A percentile compares a stretch with the other conserved stretches of the same genome.
Evolutionary conservation across 1,140 invertebrate genomes (phyloP).

Genomic region (Steinernema khuongi): DNA sequence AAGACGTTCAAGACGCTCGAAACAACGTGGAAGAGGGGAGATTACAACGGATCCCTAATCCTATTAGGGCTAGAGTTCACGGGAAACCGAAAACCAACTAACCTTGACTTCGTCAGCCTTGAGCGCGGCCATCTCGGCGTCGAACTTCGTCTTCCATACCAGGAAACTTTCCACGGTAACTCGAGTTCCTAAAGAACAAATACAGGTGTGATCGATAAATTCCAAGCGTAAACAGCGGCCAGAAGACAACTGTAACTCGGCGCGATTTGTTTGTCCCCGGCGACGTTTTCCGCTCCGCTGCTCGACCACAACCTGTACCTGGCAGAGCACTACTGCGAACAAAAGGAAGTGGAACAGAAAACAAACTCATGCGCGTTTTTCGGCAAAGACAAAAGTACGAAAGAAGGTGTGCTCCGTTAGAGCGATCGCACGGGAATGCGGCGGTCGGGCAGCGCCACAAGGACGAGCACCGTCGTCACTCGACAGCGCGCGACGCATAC

Average conservation of each 20-base stretch:
- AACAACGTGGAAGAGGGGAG: background rate
- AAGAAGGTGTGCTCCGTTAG: slow-evolving; percentile 8
- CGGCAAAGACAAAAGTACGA: background rate
- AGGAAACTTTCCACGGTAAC: slow-evolving; percentile 93
- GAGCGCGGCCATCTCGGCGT: slow-evolving; percentile 76
- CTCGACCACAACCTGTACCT: background rate
- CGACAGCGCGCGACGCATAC: slow-evolving; percentile 1
- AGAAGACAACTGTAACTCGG: background rate
- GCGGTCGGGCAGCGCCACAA: background rate
- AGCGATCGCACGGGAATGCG: background rate
- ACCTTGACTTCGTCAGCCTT: slow-evolving; percentile 60
- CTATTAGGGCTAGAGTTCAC: slow-evolving; percentile 11
- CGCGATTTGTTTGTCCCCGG: background rate
- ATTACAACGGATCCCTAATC: slow-evolving; percentile 7
- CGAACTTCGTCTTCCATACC: slow-evolving; percentile 86
- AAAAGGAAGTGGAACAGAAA: background rate
- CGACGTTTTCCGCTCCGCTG: background rate
- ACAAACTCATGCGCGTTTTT: background rate
- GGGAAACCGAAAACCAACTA: slow-evolving; percentile 18
- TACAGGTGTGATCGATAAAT: slow-evolving; percentile 18
- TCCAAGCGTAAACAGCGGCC: background rate
- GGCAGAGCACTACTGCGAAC: background rate
- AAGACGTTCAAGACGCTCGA: too few relatives aligned
- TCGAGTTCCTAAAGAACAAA: slow-evolving; percentile 80
- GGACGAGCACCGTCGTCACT: background rate